Conservation (phyloP, 2,888 invertebrate species). For the Eupithecia subumbrata region DNA sequence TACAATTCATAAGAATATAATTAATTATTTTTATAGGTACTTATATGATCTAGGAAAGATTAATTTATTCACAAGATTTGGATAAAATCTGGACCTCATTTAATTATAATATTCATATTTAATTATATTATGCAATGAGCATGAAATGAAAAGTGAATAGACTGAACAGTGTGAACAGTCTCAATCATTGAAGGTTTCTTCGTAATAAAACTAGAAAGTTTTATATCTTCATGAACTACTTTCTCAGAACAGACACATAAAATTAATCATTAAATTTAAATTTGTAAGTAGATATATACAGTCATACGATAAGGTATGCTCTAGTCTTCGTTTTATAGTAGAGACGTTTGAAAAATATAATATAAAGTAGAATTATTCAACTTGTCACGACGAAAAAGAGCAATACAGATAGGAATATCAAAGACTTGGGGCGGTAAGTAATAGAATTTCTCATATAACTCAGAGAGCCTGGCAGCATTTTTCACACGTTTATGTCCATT, state of each 20-base stretch:
- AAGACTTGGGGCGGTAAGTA: constrained; percentile 35
- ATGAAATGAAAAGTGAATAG: background rate
- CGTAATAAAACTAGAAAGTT: background rate
- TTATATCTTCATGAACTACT: background rate
- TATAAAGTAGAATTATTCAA: constrained; percentile 35
- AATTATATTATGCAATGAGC: too few species aligned
- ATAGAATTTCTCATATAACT: constrained; percentile 37
- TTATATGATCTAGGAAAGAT: too few species aligned
- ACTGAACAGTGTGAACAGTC: background rate
- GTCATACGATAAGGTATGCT: background rate
- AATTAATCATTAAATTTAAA: background rate
- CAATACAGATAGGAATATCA: constrained; percentile 44
- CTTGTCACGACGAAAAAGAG: constrained; percentile 38
- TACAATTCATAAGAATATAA: too few species aligned
- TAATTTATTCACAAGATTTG: too few species aligned
- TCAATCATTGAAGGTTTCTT: background rate
- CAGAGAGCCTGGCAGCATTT: constrained; percentile 32
- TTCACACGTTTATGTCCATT: constrained; percentile 37
- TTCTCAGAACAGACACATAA: background rate
- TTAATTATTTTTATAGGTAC: too few species aligned
- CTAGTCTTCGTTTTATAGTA: background rate
- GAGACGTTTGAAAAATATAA: constrained; percentile 18
- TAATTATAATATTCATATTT: too few species aligned
- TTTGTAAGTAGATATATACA: background rate
- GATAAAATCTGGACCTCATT: too few species aligned